Percentiles rank a stretch among this genome's conserved stretches.
Evolutionary conservation across 1,140 invertebrate genomes (phyloP).

Genomic region (Theocolax elegans): DNA sequence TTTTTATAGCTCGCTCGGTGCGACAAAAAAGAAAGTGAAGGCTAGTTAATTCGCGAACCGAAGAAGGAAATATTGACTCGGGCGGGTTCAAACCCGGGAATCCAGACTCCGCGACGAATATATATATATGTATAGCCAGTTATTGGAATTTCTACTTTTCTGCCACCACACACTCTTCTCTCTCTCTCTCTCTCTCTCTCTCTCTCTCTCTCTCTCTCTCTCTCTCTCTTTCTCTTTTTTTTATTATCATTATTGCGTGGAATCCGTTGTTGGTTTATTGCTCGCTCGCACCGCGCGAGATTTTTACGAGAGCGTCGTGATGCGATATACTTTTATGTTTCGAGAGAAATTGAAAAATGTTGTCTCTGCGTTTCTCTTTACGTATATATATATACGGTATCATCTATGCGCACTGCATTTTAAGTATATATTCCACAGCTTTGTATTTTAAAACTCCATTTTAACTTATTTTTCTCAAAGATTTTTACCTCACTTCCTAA

Average conservation of each 20-base stretch:
- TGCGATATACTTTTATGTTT: conserved; percentile 28
- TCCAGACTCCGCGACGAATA: not conserved
- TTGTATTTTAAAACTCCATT: too few relatives aligned
- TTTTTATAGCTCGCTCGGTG: too few relatives aligned
- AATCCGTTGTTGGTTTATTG: conserved; percentile 26
- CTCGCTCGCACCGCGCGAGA: not conserved
- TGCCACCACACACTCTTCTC: too few relatives aligned
- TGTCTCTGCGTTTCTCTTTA: conserved; percentile 14
- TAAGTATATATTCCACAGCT: conserved; percentile 12
- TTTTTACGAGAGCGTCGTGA: conserved; percentile 18
- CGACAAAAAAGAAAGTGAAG: not conserved
- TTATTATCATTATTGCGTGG: not conserved
- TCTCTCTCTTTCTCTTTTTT: not conserved
- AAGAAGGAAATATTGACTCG: not conserved
- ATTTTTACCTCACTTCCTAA: too few relatives aligned
- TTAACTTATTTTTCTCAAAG: too few relatives aligned
- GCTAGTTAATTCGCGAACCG: not conserved
- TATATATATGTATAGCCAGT: too few relatives aligned
- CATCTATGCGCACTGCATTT: conserved; percentile 3
- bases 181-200: not conserved
- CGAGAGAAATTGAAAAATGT: conserved; percentile 37
- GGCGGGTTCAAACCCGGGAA: not conserved
- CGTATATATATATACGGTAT: not conserved
- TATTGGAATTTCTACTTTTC: too few relatives aligned
- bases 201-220: not conserved